A percentile compares a stretch with the other conserved stretches of the same genome.
These are phyloP conservation scores for Euura saliciscinereae DNA, from an alignment of 1,140 invertebrate species.

Conservation along the genomic window DNA sequence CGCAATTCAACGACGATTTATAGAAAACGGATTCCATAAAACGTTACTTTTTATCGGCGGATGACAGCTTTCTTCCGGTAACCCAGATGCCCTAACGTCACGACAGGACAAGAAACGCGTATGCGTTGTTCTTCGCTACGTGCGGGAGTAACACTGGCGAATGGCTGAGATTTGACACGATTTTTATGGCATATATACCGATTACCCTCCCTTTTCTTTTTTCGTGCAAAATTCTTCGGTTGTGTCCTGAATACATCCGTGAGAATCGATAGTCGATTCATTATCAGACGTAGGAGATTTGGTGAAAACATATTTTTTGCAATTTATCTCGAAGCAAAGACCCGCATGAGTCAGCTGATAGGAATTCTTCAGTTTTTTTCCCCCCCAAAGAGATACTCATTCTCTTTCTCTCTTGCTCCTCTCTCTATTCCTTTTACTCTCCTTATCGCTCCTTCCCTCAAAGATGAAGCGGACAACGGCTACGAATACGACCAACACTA, in stretches of 20 bases:
- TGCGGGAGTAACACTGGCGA: not conserved
- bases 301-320: not conserved
- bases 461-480: not conserved
- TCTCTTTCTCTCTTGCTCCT: not conserved
- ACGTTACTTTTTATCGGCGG: not conserved
- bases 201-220: not conserved
- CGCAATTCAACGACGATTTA: not conserved
- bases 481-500: not conserved
- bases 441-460: too few species aligned
- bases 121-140: not conserved
- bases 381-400: not conserved
- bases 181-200: not conserved
- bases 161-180: not conserved
- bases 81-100: not conserved
- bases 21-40: not conserved
- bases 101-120: not conserved
- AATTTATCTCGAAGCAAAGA: not conserved
- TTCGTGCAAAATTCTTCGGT: not conserved
- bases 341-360: slow-evolving; percentile 4
- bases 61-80: not conserved
- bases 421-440: not conserved
- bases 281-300: not conserved
- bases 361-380: not conserved
- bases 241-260: not conserved
- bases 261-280: not conserved